A percentile compares a stretch with the other conserved stretches of the same genome.
Conservation (phyloP, 2,113 vertebrate genomes). For the Aptenodytes patagonicus region DNA sequence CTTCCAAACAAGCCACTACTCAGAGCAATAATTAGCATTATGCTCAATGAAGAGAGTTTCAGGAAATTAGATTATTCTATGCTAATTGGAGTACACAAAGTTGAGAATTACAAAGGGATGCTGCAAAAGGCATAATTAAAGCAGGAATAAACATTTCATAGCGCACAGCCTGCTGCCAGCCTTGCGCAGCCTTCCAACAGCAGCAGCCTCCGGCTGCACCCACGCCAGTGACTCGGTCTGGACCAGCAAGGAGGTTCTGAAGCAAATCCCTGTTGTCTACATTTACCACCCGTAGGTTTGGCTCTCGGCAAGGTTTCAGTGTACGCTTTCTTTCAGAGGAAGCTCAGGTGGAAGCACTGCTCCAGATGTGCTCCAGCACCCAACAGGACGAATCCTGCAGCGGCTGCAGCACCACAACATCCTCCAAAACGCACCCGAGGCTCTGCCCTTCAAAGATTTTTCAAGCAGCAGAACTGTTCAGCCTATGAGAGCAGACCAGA, state of each 20-base stretch:
- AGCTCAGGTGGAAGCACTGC: neutral
- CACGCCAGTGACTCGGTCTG: neutral
- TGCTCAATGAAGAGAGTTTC: neutral
- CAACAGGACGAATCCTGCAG: neutral
- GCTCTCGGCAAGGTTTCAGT: neutral
- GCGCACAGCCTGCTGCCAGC: neutral
- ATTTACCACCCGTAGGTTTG: neutral
- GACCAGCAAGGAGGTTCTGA: neutral
- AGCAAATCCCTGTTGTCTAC: neutral
- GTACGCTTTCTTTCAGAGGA: neutral
- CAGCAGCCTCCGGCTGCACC: neutral
- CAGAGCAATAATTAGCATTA: neutral
- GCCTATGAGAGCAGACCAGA: accelerated
- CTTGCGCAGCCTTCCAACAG: neutral
- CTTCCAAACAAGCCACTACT: neutral
- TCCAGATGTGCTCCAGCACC: neutral
- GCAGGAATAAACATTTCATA: neutral
- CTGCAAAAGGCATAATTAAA: neutral
- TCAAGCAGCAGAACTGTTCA: neutral
- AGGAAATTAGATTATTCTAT: neutral
- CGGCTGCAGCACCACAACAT: neutral
- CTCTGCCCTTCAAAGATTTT: neutral
- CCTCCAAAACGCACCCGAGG: neutral
- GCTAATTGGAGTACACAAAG: neutral
- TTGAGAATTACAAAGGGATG: neutral